Base-by-base conservation (phyloP, 2,888 invertebrate species). In the Argyra leucocephala region DNA sequence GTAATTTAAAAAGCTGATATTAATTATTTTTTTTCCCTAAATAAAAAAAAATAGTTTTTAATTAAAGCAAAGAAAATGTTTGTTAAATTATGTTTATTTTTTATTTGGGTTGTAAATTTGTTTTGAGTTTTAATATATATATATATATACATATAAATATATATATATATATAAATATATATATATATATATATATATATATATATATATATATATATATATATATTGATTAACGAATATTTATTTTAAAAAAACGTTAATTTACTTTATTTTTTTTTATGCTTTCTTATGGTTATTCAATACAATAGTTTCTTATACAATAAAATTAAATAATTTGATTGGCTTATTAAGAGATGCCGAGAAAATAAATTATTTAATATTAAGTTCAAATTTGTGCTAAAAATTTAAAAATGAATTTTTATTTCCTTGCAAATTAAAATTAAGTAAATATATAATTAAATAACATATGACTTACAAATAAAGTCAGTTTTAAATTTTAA, bases 91-190 rank as follows among this genome's bases (percentile, higher is more conserved):
- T 18, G 15, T 48, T 48, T 48, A 48, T 48, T 48, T 48, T 48
- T 48, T 48, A 48, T 48, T 48, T 48, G 48, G 48, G 48, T 48
- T 48, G 48, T 48, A 48, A 48, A 48, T 48, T 48, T 48, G 48
- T 48, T 18, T 48, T 15, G 48, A 48, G 48, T 48, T 48, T 48
- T 18, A 48, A 48, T 48, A 48, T n/a, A 48, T 48, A 48, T 48
- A 5, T 48, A 31, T 31, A 31, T 31, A 31, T 31, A 31, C 31
- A 7, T 31, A 31, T 31, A 31, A 7, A 31, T 7, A 5, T 31
- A 10, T 31, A 10, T 31, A 7, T 31, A 7, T 7, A 7, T 31
- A 31, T 10, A 31, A 7, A 31, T 31, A 31, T 31, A 31, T 31
- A 31, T 31, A 31, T 31, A 31, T 31, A 31, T 31, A 31, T 31